Conservation (phyloP, 2,797 vertebrate species). For the Rhinophrynus dorsalis region DNA sequence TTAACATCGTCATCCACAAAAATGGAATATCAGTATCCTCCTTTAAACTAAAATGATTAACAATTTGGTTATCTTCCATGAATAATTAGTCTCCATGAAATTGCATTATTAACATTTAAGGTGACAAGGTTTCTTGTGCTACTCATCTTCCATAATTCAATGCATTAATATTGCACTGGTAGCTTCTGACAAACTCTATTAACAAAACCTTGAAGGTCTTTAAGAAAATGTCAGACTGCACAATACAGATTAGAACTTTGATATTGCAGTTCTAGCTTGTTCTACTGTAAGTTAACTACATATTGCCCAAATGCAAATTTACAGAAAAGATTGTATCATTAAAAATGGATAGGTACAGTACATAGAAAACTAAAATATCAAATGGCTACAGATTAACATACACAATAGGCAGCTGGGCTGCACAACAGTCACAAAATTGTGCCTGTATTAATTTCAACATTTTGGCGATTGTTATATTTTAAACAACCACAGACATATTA, state of each 20-base stretch:
- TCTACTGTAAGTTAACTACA: too few relatives aligned
- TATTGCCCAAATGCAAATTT: too few relatives aligned
- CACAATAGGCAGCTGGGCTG: too few relatives aligned
- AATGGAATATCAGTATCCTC: slow-evolving; percentile 34
- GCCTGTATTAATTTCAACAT: too few relatives aligned
- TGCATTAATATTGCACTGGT: slow-evolving; percentile 51
- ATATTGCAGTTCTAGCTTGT: slow-evolving; percentile 38
- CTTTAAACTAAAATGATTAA: slow-evolving; percentile 56
- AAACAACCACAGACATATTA: too few relatives aligned
- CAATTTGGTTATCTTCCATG: slow-evolving; percentile 61
- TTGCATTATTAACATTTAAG: slow-evolving; percentile 60
- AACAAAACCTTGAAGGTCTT: slow-evolving; percentile 56
- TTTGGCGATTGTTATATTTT: too few relatives aligned
- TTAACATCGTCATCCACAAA: too few relatives aligned
- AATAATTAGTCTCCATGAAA: slow-evolving; percentile 63
- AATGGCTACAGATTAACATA: too few relatives aligned
- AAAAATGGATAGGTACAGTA: too few relatives aligned
- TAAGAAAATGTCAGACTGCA: slow-evolving; percentile 53
- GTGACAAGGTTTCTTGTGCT: slow-evolving; percentile 45
- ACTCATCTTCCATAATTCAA: slow-evolving; percentile 58
- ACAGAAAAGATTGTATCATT: too few relatives aligned
- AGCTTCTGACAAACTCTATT: slow-evolving; percentile 55
- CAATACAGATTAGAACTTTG: slow-evolving; percentile 50
- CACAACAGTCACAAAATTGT: too few relatives aligned
- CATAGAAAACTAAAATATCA: too few relatives aligned